Percentiles rank a stretch among this genome's conserved stretches.
Conservation (phyloP, 2,888 invertebrate genomes). For the Didymodactylos carnosus region DNA sequence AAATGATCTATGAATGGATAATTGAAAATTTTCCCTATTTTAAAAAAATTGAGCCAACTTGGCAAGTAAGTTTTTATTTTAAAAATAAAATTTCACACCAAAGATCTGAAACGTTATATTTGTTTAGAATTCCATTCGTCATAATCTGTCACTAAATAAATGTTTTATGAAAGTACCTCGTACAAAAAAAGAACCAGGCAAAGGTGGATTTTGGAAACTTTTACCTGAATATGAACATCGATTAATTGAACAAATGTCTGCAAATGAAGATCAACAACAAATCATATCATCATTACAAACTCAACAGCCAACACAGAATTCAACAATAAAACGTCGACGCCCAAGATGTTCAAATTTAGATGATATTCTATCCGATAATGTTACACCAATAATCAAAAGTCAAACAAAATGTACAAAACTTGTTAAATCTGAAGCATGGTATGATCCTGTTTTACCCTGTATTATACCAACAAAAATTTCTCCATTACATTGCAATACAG, state of each 20-base stretch:
- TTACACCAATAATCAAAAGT: not conserved
- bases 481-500: too few species aligned
- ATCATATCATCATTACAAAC: not conserved
- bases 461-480: not conserved
- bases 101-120: too few species aligned
- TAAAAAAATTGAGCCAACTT: conserved; percentile 65
- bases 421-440: not conserved
- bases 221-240: conserved; percentile 41
- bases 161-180: conserved; percentile 71
- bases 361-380: not conserved
- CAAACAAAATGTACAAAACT: too few species aligned
- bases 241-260: not conserved
- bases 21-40: conserved; percentile 73
- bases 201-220: conserved; percentile 79
- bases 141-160: conserved; percentile 72
- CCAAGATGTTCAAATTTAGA: not conserved
- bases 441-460: not conserved
- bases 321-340: too few species aligned
- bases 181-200: conserved; percentile 63
- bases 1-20: conserved; percentile 74
- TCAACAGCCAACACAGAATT: too few species aligned
- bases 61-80: conserved; percentile 54
- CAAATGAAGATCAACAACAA: not conserved
- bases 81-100: too few species aligned
- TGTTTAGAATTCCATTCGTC: conserved; percentile 64